Base-by-base conservation (phyloP, 2,797 vertebrate species). In the Cuniculus paca region DNA sequence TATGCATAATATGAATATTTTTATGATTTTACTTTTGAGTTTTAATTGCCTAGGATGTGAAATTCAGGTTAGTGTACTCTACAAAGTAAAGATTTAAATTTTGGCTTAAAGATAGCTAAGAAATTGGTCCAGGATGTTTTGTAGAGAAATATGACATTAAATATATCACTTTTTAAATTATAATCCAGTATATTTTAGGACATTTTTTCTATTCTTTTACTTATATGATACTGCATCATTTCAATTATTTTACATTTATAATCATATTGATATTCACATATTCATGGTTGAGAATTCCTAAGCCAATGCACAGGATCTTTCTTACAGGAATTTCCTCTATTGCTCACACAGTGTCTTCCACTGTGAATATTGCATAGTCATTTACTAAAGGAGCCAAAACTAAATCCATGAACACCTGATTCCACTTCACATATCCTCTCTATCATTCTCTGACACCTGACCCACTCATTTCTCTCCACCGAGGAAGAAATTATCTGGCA, bases 131-230 rank as follows among this genome's bases (percentile, higher is more conserved):
- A 87, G 28, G 14, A 87, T 9, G 9, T 28, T 63, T 78, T 28
- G 65, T 17, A 78, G 11, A 82, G 60, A 74, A 74, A 61, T 1
- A 68, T 24, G 60, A 74, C 6, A 5, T 90, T 92, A 82, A 50
- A 92, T 45, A 77, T 34, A 82, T 65, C 68, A 68, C 12, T 9
- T 92, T 86, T 91, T 60, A 96, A 96, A 93, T 45, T 45, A 77
- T n/a, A 93, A 91, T 54, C 1, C 8, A 86, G 16, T 77, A 14
- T 7, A 58, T 95, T 79, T 86, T 48, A 93, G 31, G 36, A 0
- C 2, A 74, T 85, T 34, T 58, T 17, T 2, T 22, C 22, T 42
- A n/a, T 34, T 72, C 36, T 42, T 61, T 88, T 88, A 52, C 81
- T 75, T 68, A 0, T 5, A n/a, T 75, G 13, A 34, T 60, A 42